These are phyloP conservation scores for Chromobotia macracanthus DNA, from an alignment of 2,797 vertebrate species.

Conservation along the genomic window DNA sequence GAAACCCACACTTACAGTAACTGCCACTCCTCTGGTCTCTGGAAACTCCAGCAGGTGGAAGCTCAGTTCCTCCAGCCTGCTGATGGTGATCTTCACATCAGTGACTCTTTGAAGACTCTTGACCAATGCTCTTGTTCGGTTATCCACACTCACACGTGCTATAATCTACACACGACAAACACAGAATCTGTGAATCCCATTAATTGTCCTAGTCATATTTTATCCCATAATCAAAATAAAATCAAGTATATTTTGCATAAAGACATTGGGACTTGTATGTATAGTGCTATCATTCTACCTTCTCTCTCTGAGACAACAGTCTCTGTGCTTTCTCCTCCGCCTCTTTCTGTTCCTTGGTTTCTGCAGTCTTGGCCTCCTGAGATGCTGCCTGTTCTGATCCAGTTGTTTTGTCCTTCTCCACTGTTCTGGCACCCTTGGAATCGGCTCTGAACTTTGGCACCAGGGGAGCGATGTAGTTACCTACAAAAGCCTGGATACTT, in stretches of 20 bases:
- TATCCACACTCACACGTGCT: conserved; percentile 93
- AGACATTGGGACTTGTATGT: background rate
- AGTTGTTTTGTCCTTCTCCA: conserved; percentile 65
- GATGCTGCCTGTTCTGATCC: conserved; percentile 38
- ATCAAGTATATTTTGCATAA: too few species aligned
- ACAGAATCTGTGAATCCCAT: background rate
- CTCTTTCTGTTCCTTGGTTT: conserved; percentile 73
- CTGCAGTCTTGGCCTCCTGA: conserved; percentile 63
- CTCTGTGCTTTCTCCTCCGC: conserved; percentile 79
- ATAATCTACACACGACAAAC: conserved; percentile 81
- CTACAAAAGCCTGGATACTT: conserved; percentile 91
- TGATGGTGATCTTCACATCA: conserved; percentile 84
- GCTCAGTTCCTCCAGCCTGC: conserved; percentile 90
- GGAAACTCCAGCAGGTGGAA: conserved; percentile 93
- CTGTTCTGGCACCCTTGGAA: conserved; percentile 71
- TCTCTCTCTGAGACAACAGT: conserved; percentile 86
- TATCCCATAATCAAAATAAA: background rate
- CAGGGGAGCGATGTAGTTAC: conserved; percentile 89
- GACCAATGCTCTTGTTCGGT: conserved; percentile 89
- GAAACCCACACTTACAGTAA: conserved; percentile 81
- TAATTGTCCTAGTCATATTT: background rate
- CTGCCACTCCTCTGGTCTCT: conserved; percentile 89
- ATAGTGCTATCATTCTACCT: conserved; percentile 71
- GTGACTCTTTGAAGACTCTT: conserved; percentile 86
- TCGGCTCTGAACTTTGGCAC: conserved; percentile 88